Conservation (phyloP, 64 coral and sea anemone genomes). For the Stichodactyla helianthus region DNA sequence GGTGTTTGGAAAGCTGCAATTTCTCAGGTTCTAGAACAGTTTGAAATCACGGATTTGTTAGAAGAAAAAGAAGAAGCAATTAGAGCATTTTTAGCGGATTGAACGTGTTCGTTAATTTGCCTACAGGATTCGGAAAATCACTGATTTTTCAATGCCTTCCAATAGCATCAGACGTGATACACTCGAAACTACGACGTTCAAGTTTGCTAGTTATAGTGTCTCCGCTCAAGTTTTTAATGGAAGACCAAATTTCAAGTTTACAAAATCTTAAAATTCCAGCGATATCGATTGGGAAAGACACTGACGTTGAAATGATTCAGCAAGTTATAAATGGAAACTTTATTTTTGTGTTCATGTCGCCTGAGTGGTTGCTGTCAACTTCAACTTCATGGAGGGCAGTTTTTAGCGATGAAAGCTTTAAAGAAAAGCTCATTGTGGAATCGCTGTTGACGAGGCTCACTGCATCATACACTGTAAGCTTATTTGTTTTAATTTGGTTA, state of each 20-base stretch:
- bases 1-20: background rate
- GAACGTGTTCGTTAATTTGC: background rate
- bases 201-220: background rate
- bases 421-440: conserved; percentile 25
- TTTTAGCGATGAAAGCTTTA: conserved; percentile 29
- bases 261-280: background rate
- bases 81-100: background rate
- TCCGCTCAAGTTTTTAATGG: background rate
- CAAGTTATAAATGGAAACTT: conserved; percentile 27
- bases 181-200: background rate
- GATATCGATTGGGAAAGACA: background rate
- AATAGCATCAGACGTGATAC: background rate
- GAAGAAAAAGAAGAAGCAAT: background rate
- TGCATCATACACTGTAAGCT: conserved; percentile 36
- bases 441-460: conserved; percentile 39
- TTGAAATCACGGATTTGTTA: background rate
- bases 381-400: conserved; percentile 31
- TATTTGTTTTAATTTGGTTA: conserved; percentile 24
- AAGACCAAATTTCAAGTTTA: background rate
- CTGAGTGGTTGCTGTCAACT: conserved; percentile 24
- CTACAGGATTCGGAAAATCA: background rate
- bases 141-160: background rate
- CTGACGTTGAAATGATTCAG: background rate
- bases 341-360: conserved; percentile 25
- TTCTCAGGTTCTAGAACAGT: background rate